Conservation (phyloP, 2,797 vertebrate genomes). For the Simalia tracyae region DNA sequence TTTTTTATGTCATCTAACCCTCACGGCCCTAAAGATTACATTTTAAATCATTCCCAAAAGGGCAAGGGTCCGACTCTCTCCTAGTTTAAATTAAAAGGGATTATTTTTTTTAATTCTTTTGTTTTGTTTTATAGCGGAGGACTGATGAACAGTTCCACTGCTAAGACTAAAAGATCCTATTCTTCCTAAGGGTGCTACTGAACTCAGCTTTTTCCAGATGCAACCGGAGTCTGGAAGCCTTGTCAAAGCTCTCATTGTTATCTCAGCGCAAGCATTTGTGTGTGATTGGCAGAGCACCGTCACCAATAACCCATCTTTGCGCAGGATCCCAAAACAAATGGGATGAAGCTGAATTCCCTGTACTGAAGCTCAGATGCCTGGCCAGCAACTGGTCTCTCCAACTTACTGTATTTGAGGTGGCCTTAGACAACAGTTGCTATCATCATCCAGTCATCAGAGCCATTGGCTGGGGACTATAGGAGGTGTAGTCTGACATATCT, state of each 20-base stretch:
- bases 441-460: neutral
- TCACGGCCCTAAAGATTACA: too few species aligned
- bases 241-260: slow-evolving; percentile 23
- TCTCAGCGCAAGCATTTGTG: neutral
- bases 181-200: neutral
- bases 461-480: too few species aligned
- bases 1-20: neutral
- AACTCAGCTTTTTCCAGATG: neutral
- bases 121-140: neutral
- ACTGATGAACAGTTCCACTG: neutral
- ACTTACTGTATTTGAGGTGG: neutral
- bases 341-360: neutral
- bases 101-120: too few species aligned
- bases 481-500: too few species aligned
- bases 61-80: neutral
- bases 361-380: neutral
- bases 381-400: neutral
- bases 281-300: neutral
- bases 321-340: neutral
- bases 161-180: neutral
- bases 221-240: neutral
- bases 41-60: neutral
- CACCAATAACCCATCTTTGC: neutral
- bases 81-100: neutral
- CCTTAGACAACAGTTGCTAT: neutral